phyloP scores from a whole-genome alignment of 2,797 vertebrate species.

The Enteromius mattozi region DNA sequence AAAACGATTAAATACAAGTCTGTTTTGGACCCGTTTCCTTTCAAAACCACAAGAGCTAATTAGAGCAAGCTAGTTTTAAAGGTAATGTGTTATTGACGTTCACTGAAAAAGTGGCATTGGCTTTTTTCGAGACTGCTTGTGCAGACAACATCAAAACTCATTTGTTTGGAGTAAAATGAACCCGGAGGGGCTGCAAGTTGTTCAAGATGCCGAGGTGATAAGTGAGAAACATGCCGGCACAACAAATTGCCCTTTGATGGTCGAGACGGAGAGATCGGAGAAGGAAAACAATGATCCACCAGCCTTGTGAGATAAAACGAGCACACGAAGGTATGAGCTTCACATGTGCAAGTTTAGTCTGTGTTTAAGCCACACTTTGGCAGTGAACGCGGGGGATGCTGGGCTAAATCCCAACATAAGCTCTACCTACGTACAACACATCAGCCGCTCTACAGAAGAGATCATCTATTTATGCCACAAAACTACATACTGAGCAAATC shows the following conservation, averaged over 20 bases:
- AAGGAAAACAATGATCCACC: slow-evolving; percentile 66
- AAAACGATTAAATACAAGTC: neutral
- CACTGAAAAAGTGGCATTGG: neutral
- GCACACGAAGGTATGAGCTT: neutral
- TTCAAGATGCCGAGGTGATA: slow-evolving; percentile 56
- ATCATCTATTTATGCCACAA: slow-evolving; percentile 62
- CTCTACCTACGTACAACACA: slow-evolving; percentile 69
- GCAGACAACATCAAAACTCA: slow-evolving; percentile 14
- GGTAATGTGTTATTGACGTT: neutral
- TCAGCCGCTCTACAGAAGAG: slow-evolving; percentile 56
- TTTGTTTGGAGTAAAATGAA: slow-evolving; percentile 11
- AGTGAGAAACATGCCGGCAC: slow-evolving; percentile 35
- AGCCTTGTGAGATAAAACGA: neutral
- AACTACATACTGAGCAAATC: slow-evolving; percentile 35
- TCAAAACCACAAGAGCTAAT: slow-evolving; percentile 7
- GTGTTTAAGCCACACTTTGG: slow-evolving; percentile 64
- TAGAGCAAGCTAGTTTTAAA: slow-evolving; percentile 7
- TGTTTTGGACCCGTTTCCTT: neutral
- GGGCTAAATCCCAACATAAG: slow-evolving; percentile 76
- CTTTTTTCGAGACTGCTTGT: neutral
- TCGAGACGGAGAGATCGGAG: slow-evolving; percentile 59
- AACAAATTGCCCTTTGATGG: slow-evolving; percentile 46
- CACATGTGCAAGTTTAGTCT: slow-evolving; percentile 72
- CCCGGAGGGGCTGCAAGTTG: neutral
- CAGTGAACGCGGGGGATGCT: slow-evolving; percentile 72